A percentile compares a stretch with the other conserved stretches of the same genome.
Conservation (phyloP, 2,113 vertebrate species). For the Aphyosemion australe region DNA sequence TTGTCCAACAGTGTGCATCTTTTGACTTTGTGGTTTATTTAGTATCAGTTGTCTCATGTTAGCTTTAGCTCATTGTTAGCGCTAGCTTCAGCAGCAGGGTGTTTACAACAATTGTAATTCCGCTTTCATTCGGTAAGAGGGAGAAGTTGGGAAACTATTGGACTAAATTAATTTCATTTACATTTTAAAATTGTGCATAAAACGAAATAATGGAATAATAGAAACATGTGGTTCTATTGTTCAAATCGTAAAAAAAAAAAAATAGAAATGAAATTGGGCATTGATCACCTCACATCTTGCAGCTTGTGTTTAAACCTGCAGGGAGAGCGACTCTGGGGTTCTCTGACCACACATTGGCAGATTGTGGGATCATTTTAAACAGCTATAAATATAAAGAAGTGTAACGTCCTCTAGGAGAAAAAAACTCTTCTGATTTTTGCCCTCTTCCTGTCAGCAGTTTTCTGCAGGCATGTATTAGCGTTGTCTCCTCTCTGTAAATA, state of each 20-base stretch:
- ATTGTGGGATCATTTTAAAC: conserved; percentile 68
- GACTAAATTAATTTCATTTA: conserved; percentile 29
- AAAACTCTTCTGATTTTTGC: conserved; percentile 72
- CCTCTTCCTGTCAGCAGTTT: conserved; percentile 83
- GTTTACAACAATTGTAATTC: too few species aligned
- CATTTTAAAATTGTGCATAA: conserved; percentile 35
- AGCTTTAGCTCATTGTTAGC: too few species aligned
- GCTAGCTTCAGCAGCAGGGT: too few species aligned
- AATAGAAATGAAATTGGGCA: conserved; percentile 15
- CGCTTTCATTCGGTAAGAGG: too few species aligned
- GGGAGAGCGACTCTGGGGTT: conserved; percentile 49
- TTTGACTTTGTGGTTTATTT: too few species aligned
- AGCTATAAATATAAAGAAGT: conserved; percentile 79
- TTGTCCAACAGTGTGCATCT: too few species aligned
- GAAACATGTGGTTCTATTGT: background rate
- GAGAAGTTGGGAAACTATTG: background rate
- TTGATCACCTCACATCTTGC: conserved; percentile 37
- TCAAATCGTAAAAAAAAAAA: too few species aligned
- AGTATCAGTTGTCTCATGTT: too few species aligned
- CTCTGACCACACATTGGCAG: conserved; percentile 62
- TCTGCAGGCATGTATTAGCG: conserved; percentile 71
- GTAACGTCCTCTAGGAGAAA: conserved; percentile 68
- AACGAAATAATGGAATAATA: conserved; percentile 29
- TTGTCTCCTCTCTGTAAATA: conserved; percentile 84
- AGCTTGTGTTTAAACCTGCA: conserved; percentile 50